These are phyloP conservation scores for Anticlea derivata DNA, from an alignment of 2,888 invertebrate genomes.

Conservation along the genomic window DNA sequence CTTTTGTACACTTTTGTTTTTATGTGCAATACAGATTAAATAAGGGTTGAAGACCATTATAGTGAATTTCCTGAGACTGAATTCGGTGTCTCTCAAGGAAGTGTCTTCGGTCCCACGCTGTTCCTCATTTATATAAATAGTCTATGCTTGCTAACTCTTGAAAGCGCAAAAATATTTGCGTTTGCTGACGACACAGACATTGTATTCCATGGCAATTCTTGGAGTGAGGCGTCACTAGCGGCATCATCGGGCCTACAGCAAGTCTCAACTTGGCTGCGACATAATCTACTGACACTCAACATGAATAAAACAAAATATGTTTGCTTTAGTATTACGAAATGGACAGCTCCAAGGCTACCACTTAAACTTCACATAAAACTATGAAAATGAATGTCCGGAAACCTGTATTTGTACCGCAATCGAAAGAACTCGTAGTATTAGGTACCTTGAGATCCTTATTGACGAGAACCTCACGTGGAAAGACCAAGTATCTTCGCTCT, in stretches of 20 bases:
- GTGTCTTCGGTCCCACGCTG: not conserved
- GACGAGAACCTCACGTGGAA: not conserved
- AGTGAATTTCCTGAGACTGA: not conserved
- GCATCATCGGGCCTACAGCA: not conserved
- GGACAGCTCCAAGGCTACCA: not conserved
- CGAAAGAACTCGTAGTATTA: not conserved
- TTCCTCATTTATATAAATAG: not conserved
- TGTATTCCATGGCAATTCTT: not conserved
- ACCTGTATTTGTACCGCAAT: not conserved
- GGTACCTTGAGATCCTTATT: not conserved
- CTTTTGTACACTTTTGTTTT: too few species aligned
- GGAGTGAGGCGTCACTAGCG: not conserved
- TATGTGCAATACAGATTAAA: too few species aligned
- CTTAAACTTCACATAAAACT: not conserved
- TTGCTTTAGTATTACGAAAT: not conserved
- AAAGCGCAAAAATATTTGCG: not conserved
- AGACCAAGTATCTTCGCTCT: not conserved
- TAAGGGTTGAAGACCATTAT: not conserved
- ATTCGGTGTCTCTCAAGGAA: not conserved
- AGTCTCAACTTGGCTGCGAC: not conserved
- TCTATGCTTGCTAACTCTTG: not conserved
- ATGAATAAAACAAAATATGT: too few species aligned
- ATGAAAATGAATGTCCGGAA: not conserved
- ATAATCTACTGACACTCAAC: not conserved
- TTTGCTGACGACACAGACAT: not conserved